These are phyloP conservation scores for Mythimna ferrago DNA, from an alignment of 2,888 invertebrate species.

Conservation along the genomic window DNA sequence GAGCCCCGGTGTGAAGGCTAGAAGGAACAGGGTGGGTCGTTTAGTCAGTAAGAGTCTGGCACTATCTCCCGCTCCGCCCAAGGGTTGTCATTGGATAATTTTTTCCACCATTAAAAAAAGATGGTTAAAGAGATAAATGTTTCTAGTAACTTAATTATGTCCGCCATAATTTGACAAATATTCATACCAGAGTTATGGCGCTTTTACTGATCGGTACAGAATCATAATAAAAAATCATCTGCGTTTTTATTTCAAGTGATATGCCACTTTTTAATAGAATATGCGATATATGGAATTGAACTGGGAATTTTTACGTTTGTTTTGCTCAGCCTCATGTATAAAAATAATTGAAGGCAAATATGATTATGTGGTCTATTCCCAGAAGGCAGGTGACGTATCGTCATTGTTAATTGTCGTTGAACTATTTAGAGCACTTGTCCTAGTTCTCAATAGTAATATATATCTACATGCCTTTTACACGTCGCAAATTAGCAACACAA, in stretches of 20 bases:
- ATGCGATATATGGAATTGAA: neutral
- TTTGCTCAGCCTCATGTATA: neutral
- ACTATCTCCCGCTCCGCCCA: too few relatives aligned
- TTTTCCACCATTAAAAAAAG: too few relatives aligned
- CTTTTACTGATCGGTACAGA: neutral
- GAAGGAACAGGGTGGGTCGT: too few relatives aligned
- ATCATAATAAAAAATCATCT: neutral
- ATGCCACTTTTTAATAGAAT: neutral
- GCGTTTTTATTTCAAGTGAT: neutral
- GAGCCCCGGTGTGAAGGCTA: too few relatives aligned
- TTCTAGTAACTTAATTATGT: neutral
- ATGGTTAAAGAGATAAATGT: neutral
- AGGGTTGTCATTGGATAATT: too few relatives aligned
- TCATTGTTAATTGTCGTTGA: slow-evolving; percentile 37
- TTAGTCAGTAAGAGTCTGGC: too few relatives aligned
- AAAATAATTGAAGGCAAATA: slow-evolving; percentile 19
- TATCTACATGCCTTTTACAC: slow-evolving; percentile 35
- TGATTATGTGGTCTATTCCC: slow-evolving; percentile 17
- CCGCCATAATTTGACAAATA: neutral
- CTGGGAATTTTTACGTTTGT: neutral
- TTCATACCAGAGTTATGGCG: neutral
- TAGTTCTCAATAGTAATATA: slow-evolving; percentile 30
- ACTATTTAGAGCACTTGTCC: slow-evolving; percentile 49
- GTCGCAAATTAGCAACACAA: slow-evolving; percentile 46
- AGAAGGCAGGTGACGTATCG: slow-evolving; percentile 42